Conservation (phyloP, 2,797 vertebrate species). For the Moxostoma hubbsi region DNA sequence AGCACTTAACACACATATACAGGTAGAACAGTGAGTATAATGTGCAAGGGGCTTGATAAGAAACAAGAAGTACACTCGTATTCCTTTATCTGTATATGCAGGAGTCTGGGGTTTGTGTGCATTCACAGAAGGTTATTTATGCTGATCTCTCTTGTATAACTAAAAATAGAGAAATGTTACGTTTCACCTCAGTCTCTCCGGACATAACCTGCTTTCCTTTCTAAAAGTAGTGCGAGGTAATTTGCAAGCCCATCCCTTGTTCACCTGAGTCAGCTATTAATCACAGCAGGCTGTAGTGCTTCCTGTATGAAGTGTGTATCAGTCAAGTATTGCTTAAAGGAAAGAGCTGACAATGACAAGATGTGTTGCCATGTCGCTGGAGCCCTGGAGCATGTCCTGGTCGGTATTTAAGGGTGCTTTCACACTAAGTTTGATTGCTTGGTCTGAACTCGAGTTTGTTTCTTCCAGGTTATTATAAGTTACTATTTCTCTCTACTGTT, state of each 20-base stretch:
- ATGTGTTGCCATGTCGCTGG: conserved; percentile 56
- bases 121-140: too few species aligned
- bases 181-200: conserved; percentile 43
- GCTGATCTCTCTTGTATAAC: neutral
- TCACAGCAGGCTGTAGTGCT: conserved; percentile 35
- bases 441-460: too few species aligned
- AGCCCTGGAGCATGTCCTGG: conserved; percentile 52
- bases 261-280: conserved; percentile 51
- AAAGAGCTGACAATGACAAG: conserved; percentile 63
- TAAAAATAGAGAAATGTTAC: conserved; percentile 52
- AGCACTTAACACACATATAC: conserved; percentile 29
- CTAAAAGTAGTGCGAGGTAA: conserved; percentile 8
- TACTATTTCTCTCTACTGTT: neutral
- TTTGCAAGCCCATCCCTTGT: conserved; percentile 31
- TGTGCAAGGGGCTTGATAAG: neutral
- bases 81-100: neutral
- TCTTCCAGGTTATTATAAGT: too few species aligned
- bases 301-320: conserved; percentile 54
- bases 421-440: too few species aligned
- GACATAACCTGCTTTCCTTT: conserved; percentile 51
- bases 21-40: conserved; percentile 14
- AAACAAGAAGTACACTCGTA: neutral
- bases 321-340: conserved; percentile 66
- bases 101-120: neutral
- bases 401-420: conserved; percentile 56